Evolutionary conservation across 1,140 invertebrate genomes (phyloP), one percentile per base, ranked within the genome.

Genomic region (Drosophila tristis): DNA sequence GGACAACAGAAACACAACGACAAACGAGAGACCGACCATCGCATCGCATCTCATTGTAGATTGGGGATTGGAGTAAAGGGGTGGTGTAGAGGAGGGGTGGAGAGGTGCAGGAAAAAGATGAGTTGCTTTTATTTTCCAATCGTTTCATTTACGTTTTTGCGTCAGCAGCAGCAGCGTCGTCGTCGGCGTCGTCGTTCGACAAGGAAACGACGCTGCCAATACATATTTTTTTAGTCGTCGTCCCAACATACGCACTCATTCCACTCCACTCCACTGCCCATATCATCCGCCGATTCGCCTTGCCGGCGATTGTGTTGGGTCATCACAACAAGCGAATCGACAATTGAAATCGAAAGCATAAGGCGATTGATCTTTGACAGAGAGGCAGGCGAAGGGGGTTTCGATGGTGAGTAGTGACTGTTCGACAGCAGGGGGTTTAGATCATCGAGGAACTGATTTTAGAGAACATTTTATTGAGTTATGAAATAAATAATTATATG

Each of bases 121-220:
- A 82, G 71, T 87, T 89, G 84, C 75, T 64, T 89, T 87, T 87
- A 87, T 89, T 87, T 89, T 79, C 60, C 82, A 87, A 72, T 72
- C 71, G 58, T 77, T 89, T 86, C 56, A 64, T 65, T 75, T 63
- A 50, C 13, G 20, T 48, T 86, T 86, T 74, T 86, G 75, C 82
- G 82, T 87, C 82, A 87, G 82, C 78, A 82, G 74, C 74, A 25
- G 6, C 26, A 29, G 26, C 26, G 5, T 2, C 16, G 20, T 20
- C 23, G 5, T 42, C 64, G 53, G 78, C 63, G 74, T 62, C 65
- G 75, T 20, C 20, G 20, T 20, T 20, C 20, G 20, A 71, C 67
- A 53, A 49, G 58, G 44, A 64, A 86, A 87, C 66, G 65, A 87
- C 73, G 72, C 62, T 78, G 80, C 73, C 66, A 67, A 77, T 80